Evolutionary conservation across 2,888 invertebrate genomes (phyloP), one percentile per base, ranked within the genome.

Genomic region (Synergus itoensis): DNA sequence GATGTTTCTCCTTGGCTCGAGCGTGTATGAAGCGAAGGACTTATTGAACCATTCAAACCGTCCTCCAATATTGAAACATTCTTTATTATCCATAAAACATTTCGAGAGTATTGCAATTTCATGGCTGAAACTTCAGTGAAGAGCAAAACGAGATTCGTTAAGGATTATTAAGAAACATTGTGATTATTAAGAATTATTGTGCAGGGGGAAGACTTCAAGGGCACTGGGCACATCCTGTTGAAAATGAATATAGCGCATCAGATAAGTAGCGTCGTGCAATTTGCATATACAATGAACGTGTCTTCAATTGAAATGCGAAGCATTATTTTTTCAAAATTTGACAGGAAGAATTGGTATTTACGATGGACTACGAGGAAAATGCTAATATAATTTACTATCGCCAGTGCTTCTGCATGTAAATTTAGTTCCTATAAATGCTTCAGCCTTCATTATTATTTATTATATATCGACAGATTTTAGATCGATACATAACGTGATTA

Each of bases 251-350:
- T 48, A 16, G 14, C 28, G 69, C 28, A 69, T 48, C 69, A 48
- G 21, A 69, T 69, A 69, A 69, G 69, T 69, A 69, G 69, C 28
- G 16, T 28, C 45, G 16, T 48, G 48, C 69, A 69, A 69, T 69
- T 69, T 69, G 69, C 69, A 69, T 69, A 69, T 69, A 73, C 73
- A 73, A 73, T 73, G 73, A 73, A 73, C 73, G 73, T 36, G 73
- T 53, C n/a, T 73, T n/a, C 73, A 73, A 73, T 73, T 73, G 73
- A 73, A 73, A 73, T 73, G 73, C 73, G 53, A 73, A 73, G 73
- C 73, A 53, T 73, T 73, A 36, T 73, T 73, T 73, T 73, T 73
- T 36, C n/a, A 9, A 36, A 73, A 73, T 36, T 53, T 73, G 73
- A 73, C 73, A 73, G 53, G 9, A 53, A 16, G 28, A 73, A 73